These are phyloP conservation scores for Notolabrus celidotus DNA, from an alignment of 2,797 vertebrate species.

Conservation along the genomic window DNA sequence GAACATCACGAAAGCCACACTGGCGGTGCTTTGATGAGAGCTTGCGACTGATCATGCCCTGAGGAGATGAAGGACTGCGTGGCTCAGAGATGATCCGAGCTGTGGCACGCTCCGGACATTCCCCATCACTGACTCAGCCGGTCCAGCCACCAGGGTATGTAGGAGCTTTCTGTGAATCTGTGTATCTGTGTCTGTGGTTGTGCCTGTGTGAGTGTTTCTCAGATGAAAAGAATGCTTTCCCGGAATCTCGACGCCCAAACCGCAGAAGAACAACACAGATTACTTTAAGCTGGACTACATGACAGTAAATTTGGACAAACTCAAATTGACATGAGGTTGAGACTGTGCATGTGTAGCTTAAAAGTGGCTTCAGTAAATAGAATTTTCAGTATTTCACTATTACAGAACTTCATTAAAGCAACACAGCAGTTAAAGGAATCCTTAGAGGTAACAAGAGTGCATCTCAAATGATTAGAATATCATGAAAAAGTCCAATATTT, in stretches of 20 bases:
- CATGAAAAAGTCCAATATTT: no score
- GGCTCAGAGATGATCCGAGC: conserved; percentile 48
- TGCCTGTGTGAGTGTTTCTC: conserved; percentile 42
- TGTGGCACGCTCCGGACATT: conserved; percentile 58
- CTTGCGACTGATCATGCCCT: conserved; percentile 36
- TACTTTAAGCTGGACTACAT: conserved; percentile 46
- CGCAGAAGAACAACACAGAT: conserved; percentile 55
- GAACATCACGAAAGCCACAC: conserved; percentile 57
- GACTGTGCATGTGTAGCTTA: conserved; percentile 12
- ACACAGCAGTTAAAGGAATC: no score
- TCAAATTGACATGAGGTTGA: conserved; percentile 30
- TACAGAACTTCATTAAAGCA: background rate
- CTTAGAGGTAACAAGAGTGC: no score
- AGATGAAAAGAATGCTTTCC: conserved; percentile 61
- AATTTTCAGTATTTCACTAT: background rate
- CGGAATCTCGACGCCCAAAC: conserved; percentile 50
- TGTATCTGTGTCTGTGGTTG: conserved; percentile 41
- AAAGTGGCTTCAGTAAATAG: conserved; percentile 13
- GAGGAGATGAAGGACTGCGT: conserved; percentile 51
- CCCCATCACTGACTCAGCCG: conserved; percentile 56
- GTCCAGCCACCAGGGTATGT: conserved; percentile 32
- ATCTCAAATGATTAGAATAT: no score
- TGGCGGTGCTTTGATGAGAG: conserved; percentile 61
- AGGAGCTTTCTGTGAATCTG: conserved; percentile 45
- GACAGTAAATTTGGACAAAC: conserved; percentile 38